Evolutionary conservation across 2,113 vertebrate species (phyloP), one percentile per base, ranked within the genome.

Genomic region (Chrysemys picta): DNA sequence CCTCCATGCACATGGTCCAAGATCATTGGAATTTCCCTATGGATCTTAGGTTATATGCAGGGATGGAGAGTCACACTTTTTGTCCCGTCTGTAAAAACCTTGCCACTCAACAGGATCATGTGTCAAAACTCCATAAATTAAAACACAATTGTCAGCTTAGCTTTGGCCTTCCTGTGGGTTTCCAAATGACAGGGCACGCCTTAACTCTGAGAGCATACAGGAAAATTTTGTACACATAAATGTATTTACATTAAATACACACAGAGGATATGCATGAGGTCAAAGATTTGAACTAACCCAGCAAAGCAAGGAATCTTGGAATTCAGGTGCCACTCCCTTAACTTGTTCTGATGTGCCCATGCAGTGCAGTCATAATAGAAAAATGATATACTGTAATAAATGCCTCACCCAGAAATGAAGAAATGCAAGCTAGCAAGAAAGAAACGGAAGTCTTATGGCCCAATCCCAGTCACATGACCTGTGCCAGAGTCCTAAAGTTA

Each of bases 261-360:
- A 1, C 5, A 88, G 57, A 69, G 57, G 87, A 95, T 90, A 86
- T 19, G 42, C 2, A 2, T 80, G 84, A 78, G 0, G 1, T 80
- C 69, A 84, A 2, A 1, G 1, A 82, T 31, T 29, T 87, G 52
- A 54, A 65, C 65, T 75, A 95, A 82, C 25, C 38, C 45, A 27
- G 10, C 35, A n/a, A 49, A 93, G 85, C 87, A 90, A 22, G 42
- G 81, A 93, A 88, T 3, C 9, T 84, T 38, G n/a, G 65, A 90
- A 62, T 59, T 13, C 14, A 59, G 1, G 19, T 90, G n/a, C 54
- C 17, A 59, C 27, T n/a, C 86, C 56, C 35, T 52, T 9, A 57
- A 47, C 27, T 72, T 1, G 1, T 83, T 94, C 81, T 59, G 82
- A 0, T 0, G 50, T 72, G n/a, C 35, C 24, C 57, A 25, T 8